phyloP scores from a whole-genome alignment of 2,113 vertebrate species.

The Andinoacara biseriatus region DNA sequence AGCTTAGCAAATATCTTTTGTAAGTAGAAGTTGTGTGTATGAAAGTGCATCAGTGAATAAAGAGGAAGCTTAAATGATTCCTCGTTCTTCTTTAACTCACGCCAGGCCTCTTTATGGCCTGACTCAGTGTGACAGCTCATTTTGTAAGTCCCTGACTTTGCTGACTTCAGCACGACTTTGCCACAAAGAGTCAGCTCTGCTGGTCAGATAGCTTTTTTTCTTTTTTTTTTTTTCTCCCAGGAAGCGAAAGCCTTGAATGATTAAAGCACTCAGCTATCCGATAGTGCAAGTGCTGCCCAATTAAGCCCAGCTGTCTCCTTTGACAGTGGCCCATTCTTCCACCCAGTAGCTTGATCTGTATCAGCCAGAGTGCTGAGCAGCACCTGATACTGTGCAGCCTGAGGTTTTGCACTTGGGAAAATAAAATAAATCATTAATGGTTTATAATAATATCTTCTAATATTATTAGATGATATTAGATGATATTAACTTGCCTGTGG shows the following conservation, averaged over 20 bases:
- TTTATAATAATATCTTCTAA: background rate
- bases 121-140: background rate
- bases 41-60: slow-evolving; percentile 1
- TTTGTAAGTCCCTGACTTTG: background rate
- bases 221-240: background rate
- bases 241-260: slow-evolving; percentile 38
- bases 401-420: background rate
- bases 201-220: slow-evolving; percentile 16
- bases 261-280: slow-evolving; percentile 32
- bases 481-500: background rate
- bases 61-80: slow-evolving; percentile 46
- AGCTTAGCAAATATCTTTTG: background rate
- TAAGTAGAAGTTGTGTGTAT: background rate
- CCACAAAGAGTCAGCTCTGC: slow-evolving; percentile 3
- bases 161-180: slow-evolving; percentile 40
- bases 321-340: background rate
- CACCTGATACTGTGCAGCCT: background rate
- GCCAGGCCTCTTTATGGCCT: background rate
- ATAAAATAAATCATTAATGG: background rate
- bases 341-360: background rate
- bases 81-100: background rate
- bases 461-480: background rate
- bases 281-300: background rate
- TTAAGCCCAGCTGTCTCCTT: background rate
- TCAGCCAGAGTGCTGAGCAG: background rate